A percentile compares a stretch with the other conserved stretches of the same genome.
Conservation (phyloP, 1,140 invertebrate species). For the Polypedilum vanderplanki region DNA sequence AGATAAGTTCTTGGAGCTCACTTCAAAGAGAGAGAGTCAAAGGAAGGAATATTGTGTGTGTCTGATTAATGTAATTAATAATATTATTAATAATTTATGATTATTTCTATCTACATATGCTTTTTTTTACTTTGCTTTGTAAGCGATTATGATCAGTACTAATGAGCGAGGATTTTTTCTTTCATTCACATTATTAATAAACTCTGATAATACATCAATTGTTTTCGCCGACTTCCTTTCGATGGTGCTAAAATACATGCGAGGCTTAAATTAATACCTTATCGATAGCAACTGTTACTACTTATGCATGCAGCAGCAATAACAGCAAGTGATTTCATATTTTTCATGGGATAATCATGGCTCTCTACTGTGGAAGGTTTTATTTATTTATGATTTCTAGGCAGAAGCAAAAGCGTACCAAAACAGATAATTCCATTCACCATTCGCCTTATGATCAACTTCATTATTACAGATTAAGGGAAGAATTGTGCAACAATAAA, state of each 20-base stretch:
- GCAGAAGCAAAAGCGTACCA: no score
- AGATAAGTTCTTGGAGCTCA: neutral
- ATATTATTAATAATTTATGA: slow-evolving; percentile 20
- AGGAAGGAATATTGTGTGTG: neutral
- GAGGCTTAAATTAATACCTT: neutral
- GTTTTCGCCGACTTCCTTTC: neutral
- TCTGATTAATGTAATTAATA: neutral
- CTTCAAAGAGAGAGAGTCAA: no score
- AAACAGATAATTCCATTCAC: no score
- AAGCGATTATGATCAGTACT: neutral
- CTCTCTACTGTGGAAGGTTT: neutral
- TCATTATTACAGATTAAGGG: neutral
- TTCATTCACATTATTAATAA: neutral
- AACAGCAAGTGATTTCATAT: neutral
- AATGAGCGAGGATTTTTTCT: neutral
- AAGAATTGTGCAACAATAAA: neutral
- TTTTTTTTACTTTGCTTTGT: no score
- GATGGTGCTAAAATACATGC: neutral
- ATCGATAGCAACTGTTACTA: neutral
- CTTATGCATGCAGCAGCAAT: neutral
- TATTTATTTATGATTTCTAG: neutral
- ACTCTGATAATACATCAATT: neutral
- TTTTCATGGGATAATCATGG: slow-evolving; percentile 25
- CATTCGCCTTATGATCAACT: neutral
- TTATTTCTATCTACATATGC: neutral